Base-by-base conservation (phyloP, 2,797 vertebrate species). In the Discoglossus pictus region DNA sequence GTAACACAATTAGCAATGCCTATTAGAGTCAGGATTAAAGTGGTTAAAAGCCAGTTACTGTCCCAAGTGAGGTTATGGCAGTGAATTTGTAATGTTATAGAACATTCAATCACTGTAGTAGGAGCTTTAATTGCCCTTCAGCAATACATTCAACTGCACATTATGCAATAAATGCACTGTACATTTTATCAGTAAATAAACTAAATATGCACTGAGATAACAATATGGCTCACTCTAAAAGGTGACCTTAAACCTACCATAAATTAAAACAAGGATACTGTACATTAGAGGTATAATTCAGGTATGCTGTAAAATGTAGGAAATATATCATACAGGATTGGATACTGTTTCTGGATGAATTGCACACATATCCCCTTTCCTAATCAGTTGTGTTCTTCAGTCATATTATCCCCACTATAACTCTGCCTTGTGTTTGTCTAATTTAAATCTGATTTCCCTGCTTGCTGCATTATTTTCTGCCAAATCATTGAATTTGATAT, bases 21-120 rank as follows among this genome's bases (percentile, higher is more conserved):
- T 71, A 71, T 71, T 71, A 71, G 61, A 63, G 68, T 71, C 61
- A 64, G 68, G 68, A 71, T 71, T 71, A 71, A 71, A 71, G 68
- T 71, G 68, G 68, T 71, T 71, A 71, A 71, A 71, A 71, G 68
- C 61, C 68, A 65, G 68, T 71, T 71, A 71, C 44, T 71, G 68
- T 71, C 68, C 61, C 68, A 71, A 64, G 68, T 71, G 68, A 71
- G 68, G 61, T 63, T 71, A 71, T 71, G 68, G 68, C 53, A 71
- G 61, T 71, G 68, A 71, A 58, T 71, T 59, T 59, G 61, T 71
- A 71, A 58, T 64, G 68, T 65, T 71, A 71, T 52, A 71, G 53
- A 71, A 65, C 68, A 39, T 59, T 71, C 61, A 64, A 65, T 71
- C 68, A 71, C 68, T 64, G 38, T 63, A 64, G 61, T 38, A 59